phyloP scores from a whole-genome alignment of 2,797 vertebrate genomes.

The Poeciliopsis infans region DNA sequence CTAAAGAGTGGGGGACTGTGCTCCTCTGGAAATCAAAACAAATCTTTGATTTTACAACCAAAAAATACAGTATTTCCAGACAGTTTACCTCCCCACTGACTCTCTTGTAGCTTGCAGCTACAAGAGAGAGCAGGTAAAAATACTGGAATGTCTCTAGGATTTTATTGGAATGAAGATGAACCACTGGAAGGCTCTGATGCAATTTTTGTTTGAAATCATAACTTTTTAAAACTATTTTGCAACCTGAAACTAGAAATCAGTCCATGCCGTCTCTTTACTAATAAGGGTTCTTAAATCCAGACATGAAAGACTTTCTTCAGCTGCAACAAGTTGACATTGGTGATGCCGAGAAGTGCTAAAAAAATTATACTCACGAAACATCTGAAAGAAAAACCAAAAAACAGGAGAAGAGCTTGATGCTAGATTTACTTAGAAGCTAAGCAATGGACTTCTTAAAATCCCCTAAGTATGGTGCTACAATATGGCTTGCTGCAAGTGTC shows the following conservation, averaged over 20 bases:
- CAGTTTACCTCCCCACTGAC: not conserved
- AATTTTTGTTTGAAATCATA: not conserved
- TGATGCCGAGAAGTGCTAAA: not conserved
- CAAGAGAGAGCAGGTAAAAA: not conserved
- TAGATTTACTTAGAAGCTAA: conserved; percentile 29
- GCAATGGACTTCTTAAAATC: conserved; percentile 44
- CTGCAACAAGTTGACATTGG: not conserved
- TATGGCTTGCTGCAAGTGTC: conserved; percentile 63
- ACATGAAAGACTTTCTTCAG: not conserved
- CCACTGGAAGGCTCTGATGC: not conserved
- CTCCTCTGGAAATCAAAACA: not conserved
- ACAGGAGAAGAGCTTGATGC: not conserved
- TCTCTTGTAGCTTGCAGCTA: not conserved
- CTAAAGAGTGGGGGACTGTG: not conserved
- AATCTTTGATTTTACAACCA: not conserved
- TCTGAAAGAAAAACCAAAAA: conserved; percentile 17
- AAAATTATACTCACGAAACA: conserved; percentile 4
- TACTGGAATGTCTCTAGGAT: not conserved
- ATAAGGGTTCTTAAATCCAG: not conserved
- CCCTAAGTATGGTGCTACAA: conserved; percentile 53
- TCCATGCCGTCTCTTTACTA: not conserved
- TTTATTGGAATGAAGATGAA: not conserved
- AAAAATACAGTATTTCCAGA: not conserved
- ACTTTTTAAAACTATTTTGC: not conserved
- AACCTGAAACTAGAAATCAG: not conserved